Conservation (phyloP, 2,113 vertebrate species). For the Syngnathus typhle region DNA sequence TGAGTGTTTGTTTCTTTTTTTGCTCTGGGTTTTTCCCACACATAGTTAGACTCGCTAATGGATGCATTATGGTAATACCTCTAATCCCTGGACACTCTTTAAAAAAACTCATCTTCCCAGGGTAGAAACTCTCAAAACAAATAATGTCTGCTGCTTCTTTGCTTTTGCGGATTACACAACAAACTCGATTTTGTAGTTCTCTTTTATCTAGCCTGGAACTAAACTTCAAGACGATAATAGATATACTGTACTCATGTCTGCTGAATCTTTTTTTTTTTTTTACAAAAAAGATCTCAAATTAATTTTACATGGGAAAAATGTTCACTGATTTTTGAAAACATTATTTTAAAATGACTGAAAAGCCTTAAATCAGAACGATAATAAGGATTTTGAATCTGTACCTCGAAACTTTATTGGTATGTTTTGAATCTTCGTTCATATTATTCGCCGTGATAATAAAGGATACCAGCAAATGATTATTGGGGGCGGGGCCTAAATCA, state of each 20-base stretch:
- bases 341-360: conserved; percentile 2
- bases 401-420: too few relatives aligned
- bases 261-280: too few relatives aligned
- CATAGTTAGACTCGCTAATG: conserved; percentile 16
- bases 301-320: too few relatives aligned
- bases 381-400: too few relatives aligned
- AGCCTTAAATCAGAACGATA: too few relatives aligned
- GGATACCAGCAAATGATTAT: too few relatives aligned
- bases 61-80: conserved; percentile 38
- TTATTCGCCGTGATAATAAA: too few relatives aligned
- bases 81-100: conserved; percentile 37
- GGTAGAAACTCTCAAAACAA: not conserved
- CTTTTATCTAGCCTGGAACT: not conserved
- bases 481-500: too few relatives aligned
- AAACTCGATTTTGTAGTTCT: not conserved
- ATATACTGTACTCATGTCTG: not conserved
- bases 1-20: not conserved
- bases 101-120: not conserved
- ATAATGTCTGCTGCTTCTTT: conserved; percentile 9
- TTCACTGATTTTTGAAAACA: too few relatives aligned
- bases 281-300: too few relatives aligned
- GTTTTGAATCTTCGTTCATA: too few relatives aligned
- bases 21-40: conserved; percentile 17
- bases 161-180: not conserved
- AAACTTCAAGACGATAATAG: not conserved